Conservation (phyloP, 2,888 invertebrate species). For the Hirtodrosophila cameraria region DNA sequence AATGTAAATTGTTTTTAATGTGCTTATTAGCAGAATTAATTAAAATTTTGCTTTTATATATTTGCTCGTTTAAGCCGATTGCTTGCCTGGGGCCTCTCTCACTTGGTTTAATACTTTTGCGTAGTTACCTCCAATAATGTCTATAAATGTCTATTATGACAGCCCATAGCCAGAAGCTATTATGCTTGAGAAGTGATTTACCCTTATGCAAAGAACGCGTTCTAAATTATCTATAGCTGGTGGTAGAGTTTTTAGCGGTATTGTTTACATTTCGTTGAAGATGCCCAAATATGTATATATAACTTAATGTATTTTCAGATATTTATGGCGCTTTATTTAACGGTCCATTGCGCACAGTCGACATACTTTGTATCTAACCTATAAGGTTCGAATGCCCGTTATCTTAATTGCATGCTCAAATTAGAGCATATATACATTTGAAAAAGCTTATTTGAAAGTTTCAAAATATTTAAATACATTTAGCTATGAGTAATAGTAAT, state of each 20-base stretch:
- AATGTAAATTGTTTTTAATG: conserved; percentile 3
- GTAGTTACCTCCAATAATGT: conserved; percentile 39
- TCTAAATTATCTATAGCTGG: conserved; percentile 20
- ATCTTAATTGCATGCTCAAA: conserved; percentile 47
- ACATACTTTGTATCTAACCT: background rate
- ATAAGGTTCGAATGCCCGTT: conserved; percentile 28
- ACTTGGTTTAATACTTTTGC: conserved; percentile 46
- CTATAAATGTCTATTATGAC: conserved; percentile 45
- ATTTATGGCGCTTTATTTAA: conserved; percentile 26
- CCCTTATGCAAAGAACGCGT: conserved; percentile 25
- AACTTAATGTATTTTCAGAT: conserved; percentile 10
- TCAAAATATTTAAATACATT: too few relatives aligned
- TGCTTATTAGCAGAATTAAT: conserved; percentile 22
- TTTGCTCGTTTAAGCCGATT: conserved; percentile 11
- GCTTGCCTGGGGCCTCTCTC: conserved; percentile 24
- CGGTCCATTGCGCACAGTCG: conserved; percentile 33
- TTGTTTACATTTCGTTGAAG: conserved; percentile 25
- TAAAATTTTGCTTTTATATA: conserved; percentile 17
- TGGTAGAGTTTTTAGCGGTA: background rate
- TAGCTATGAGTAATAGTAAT: too few relatives aligned
- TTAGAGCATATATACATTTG: too few relatives aligned
- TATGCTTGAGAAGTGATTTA: conserved; percentile 51
- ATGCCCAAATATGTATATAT: conserved; percentile 41
- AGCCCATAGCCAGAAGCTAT: conserved; percentile 52
- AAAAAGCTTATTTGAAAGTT: too few relatives aligned